Percentiles rank a stretch among this genome's conserved stretches.
phyloP scores from a whole-genome alignment of 2,113 vertebrate genomes.

The Smithornis capensis region DNA sequence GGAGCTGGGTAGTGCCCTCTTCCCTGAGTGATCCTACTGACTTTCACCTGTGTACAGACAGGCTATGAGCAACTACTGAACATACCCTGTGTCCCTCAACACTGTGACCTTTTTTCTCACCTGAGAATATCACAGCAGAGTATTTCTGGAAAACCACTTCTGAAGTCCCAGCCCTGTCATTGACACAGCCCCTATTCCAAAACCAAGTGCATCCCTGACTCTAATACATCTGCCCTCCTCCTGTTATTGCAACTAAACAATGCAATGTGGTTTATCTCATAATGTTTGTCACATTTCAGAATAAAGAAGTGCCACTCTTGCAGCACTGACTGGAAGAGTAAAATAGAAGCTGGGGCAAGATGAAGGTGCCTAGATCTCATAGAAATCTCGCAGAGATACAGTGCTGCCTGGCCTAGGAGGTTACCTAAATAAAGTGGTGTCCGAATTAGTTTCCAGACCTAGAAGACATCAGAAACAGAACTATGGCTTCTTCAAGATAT shows the following conservation, averaged over 20 bases:
- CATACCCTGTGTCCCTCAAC: not conserved
- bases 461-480: not conserved
- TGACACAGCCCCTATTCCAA: not conserved
- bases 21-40: not conserved
- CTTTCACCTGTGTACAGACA: not conserved
- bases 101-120: not conserved
- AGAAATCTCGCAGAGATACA: not conserved
- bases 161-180: not conserved
- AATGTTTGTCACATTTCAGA: not conserved
- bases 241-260: not conserved
- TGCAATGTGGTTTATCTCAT: not conserved
- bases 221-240: not conserved
- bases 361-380: not conserved
- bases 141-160: not conserved
- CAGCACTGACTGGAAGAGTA: not conserved
- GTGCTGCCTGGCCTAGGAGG: not conserved
- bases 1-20: not conserved
- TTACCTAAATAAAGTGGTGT: not conserved
- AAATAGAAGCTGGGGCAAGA: not conserved
- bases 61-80: not conserved
- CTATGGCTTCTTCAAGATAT: not conserved
- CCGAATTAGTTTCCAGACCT: not conserved
- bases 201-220: fast-evolving
- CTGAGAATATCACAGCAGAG: not conserved
- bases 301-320: not conserved